Conservation (phyloP, 2,888 invertebrate genomes). For the Cheilosia grossa region DNA sequence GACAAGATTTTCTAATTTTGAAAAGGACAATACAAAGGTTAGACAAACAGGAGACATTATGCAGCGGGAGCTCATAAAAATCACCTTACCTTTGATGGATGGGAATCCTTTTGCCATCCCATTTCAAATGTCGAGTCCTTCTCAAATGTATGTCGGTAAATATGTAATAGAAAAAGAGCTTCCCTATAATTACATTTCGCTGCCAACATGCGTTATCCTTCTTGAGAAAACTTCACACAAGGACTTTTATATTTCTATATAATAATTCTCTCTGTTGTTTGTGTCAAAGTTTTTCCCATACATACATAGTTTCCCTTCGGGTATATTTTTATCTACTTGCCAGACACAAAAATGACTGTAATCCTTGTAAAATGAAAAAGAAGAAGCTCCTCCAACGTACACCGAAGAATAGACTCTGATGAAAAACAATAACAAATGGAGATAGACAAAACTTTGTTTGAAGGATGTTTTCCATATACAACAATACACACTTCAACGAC, state of each 20-base stretch:
- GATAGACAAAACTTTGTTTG: conserved; percentile 28
- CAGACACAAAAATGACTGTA: conserved; percentile 37
- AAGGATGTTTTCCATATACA: conserved; percentile 51
- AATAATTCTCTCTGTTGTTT: no score
- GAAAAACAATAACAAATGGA: conserved; percentile 25
- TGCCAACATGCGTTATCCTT: no score
- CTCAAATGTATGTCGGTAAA: no score
- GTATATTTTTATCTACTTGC: conserved; percentile 26
- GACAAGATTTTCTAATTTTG: neutral
- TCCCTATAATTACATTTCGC: no score
- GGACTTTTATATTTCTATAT: neutral
- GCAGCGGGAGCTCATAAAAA: neutral
- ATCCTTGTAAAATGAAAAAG: conserved; percentile 9
- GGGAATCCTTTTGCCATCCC: neutral
- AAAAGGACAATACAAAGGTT: neutral
- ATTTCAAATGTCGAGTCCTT: no score
- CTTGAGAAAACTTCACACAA: conserved; percentile 9
- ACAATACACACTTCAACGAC: conserved; percentile 33
- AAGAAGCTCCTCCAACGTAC: conserved; percentile 8
- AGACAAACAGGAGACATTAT: neutral
- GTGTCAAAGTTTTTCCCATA: neutral
- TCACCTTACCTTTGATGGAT: neutral
- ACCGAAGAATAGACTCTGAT: conserved; percentile 3
- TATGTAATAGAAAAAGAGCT: no score
- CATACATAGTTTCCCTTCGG: neutral